Evolutionary conservation across 2,888 invertebrate species (phyloP), one percentile per base, ranked within the genome.

Genomic region (Phytoseiulus persimilis): DNA sequence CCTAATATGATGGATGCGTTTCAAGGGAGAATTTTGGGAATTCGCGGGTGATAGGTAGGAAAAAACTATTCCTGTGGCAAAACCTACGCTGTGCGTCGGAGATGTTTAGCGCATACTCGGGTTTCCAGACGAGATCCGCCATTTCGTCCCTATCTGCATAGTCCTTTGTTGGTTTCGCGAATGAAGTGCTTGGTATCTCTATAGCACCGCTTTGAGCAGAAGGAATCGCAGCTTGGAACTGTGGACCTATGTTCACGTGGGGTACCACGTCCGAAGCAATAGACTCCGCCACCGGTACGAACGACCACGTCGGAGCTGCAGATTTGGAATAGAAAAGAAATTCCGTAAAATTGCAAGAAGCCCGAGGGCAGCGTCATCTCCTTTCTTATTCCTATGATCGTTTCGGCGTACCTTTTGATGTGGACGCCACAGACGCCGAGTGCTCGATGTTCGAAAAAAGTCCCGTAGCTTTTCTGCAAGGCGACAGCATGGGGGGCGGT

Each of bases 401-500:
- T 11, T 46, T 46, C 46, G 46, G 46, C 14, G 65, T 65, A 65
- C 65, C 65, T 65, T 65, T 65, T 2, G 65, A 65, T 6, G 65
- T 65, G 23, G 65, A 65, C 5, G 65, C 65, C 5, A 65, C 65
- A 6, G 65, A 65, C 65, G 18, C 18, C 65, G 65, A 31, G 46
- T 87, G 87, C 39, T 87, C 87, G n/a, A 93, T 92, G 83, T 92
- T 93, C 92, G 95, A 94, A 92, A 95, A 97, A 2, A 98, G 94
- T 0, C 98, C 98, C 0, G 96, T 94, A 0, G 97, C 97, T 91
- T 95, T 95, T 91, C 99, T 94, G 90, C 96, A 95, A 0, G 99
- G 99, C 92, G 97, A 96, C 90, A 99, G 94, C 92, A 99, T 96
- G 0, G 99, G 99, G 45, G 97, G 96, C 28, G 99, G 98, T 0